These are phyloP conservation scores for Hippopotamus amphibius DNA, from an alignment of 2,113 vertebrate species.

Conservation along the genomic window DNA sequence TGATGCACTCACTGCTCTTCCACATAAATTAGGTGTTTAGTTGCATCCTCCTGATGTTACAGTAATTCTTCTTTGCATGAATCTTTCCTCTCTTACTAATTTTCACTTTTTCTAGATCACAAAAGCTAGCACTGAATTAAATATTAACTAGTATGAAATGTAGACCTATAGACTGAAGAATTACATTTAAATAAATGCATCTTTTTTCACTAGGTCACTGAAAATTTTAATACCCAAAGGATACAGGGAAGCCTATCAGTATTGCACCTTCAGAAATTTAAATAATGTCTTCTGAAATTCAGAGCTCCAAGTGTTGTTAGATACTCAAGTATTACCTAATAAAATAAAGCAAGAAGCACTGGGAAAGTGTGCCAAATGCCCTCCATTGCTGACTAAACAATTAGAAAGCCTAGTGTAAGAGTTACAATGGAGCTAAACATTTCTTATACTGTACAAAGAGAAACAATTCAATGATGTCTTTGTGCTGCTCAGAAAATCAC, in stretches of 20 bases:
- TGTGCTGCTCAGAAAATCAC: constrained; percentile 57
- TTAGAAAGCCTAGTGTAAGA: constrained; percentile 14
- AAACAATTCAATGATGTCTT: constrained; percentile 67
- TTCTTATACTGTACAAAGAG: neutral
- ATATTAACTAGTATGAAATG: constrained; percentile 23
- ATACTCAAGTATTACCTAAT: neutral
- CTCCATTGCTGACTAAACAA: neutral
- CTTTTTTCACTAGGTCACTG: neutral
- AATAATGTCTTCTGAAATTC: constrained; percentile 10
- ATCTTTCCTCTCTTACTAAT: neutral
- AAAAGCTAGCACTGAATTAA: neutral
- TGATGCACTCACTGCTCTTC: neutral
- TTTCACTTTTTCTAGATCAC: neutral
- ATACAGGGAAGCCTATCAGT: neutral
- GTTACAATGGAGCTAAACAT: constrained; percentile 30
- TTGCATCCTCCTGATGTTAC: neutral
- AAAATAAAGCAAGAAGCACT: constrained; percentile 20
- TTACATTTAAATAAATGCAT: constrained; percentile 30
- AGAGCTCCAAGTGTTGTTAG: neutral
- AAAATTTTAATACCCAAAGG: constrained; percentile 4
- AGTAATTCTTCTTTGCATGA: neutral
- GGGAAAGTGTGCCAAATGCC: neutral
- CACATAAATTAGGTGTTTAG: neutral
- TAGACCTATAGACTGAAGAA: neutral
- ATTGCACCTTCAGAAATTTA: neutral